Conservation (phyloP, 2,888 invertebrate species). For the Thalpophila matura region DNA sequence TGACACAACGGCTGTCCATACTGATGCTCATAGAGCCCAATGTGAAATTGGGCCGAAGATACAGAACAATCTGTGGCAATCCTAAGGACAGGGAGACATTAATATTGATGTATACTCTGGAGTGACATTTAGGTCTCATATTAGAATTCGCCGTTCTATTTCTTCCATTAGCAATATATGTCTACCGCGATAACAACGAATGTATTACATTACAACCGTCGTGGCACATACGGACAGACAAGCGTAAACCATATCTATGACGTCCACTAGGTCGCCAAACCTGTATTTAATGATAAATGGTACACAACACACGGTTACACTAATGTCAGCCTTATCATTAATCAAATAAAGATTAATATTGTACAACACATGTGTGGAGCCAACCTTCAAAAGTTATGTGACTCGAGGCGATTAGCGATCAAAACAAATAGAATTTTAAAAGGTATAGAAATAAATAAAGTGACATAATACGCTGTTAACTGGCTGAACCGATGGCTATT, state of each 20-base stretch:
- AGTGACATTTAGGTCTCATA: constrained; percentile 8
- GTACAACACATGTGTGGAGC: constrained; percentile 36
- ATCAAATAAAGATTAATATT: constrained; percentile 49
- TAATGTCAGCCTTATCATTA: constrained; percentile 54
- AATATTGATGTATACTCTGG: neutral
- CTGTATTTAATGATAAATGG: constrained; percentile 74
- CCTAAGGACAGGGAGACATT: neutral
- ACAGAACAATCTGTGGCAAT: neutral
- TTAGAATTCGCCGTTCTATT: constrained; percentile 25
- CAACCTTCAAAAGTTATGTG: constrained; percentile 74
- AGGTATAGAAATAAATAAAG: constrained; percentile 54
- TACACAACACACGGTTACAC: constrained; percentile 43
- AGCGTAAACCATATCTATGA: constrained; percentile 63
- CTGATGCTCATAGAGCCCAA: too few species aligned
- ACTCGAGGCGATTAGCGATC: constrained; percentile 66
- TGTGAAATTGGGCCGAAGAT: neutral
- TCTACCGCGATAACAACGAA: constrained; percentile 31
- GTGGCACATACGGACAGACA: constrained; percentile 56
- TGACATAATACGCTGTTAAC: constrained; percentile 55
- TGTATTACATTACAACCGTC: constrained; percentile 46
- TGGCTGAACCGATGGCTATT: constrained; percentile 20
- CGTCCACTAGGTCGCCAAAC: constrained; percentile 76
- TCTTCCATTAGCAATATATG: constrained; percentile 22
- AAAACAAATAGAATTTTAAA: constrained; percentile 67
- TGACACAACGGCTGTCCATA: too few species aligned